Base-by-base conservation (phyloP, 2,797 vertebrate species). In the Todus mexicanus region DNA sequence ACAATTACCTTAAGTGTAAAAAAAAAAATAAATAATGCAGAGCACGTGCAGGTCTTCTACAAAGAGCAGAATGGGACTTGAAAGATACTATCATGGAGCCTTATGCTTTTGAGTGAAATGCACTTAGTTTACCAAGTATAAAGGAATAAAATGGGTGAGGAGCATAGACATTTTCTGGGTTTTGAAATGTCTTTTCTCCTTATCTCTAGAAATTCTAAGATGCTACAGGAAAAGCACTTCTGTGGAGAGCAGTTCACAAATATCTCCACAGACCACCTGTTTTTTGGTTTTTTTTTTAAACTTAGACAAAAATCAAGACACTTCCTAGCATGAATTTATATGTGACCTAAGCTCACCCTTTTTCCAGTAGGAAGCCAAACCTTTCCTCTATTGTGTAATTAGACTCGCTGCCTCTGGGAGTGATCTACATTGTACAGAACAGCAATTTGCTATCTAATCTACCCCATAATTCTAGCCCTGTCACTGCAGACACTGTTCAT, bases 401-500 rank as follows among this genome's bases (percentile, higher is more conserved):
- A 97, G 81, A 96, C 56, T 85, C 1, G 3, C 93, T 97, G 96
- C 95, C 89, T 96, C 93, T 73, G 73, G 61, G 33, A 91, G 90
- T 95, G 94, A 97, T 84, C 95, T 96, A 95, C 83, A 16, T 89
- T 80, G 77, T 85, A 92, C 80, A 64, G 96, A 96, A 95, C 84
- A 96, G 95, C 95, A 97, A 96, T 97, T 94, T 97, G 89, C 95
- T 96, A 79, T 97, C 96, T 97, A 94, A 97, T 97, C 96, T 96
- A 95, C 81, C 92, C 94, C 85, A 83, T 96, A 97, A 98, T 97
- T 97, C 94, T 91, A 96, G 84, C 79, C 84, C 93, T 97, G 96
- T 96, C 93, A 95, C 88, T 94, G 92, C 94, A 97, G 87, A 96
- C 78, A 82, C 92, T 89, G 61, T 77, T 93, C 84, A 84, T 96